These are phyloP conservation scores for Galago senegalensis DNA, from an alignment of 2,797 vertebrate species.

Conservation along the genomic window DNA sequence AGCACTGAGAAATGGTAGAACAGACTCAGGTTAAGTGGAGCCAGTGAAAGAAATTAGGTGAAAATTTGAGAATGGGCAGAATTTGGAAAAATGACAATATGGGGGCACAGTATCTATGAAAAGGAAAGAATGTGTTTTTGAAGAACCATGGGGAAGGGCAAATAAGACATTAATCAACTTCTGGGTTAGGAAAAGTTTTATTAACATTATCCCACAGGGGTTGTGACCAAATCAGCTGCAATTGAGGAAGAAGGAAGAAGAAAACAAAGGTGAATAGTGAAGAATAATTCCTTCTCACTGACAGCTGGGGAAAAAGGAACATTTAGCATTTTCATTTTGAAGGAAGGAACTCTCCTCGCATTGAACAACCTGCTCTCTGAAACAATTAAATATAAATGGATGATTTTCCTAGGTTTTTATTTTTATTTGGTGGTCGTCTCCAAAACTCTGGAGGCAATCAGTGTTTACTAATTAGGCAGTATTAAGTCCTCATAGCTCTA, in stretches of 20 bases:
- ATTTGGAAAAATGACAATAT: not conserved
- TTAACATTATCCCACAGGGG: not conserved
- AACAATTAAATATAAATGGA: not conserved
- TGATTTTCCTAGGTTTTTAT: not conserved
- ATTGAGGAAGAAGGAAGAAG: not conserved
- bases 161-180: constrained; percentile 33
- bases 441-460: not conserved
- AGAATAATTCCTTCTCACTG: not conserved
- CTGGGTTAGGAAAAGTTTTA: constrained; percentile 3
- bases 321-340: constrained; percentile 24
- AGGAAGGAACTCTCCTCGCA: not conserved
- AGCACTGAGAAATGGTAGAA: not conserved
- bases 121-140: not conserved
- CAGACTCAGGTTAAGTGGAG: not conserved
- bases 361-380: not conserved
- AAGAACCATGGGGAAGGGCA: not conserved
- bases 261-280: constrained; percentile 26
- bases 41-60: not conserved
- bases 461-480: not conserved
- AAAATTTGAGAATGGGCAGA: not conserved
- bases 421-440: not conserved
- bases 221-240: not conserved
- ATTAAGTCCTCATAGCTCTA: not conserved
- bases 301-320: not conserved
- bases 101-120: not conserved